These are phyloP conservation scores for Agrochola macilenta DNA, from an alignment of 2,888 invertebrate genomes.

Conservation along the genomic window DNA sequence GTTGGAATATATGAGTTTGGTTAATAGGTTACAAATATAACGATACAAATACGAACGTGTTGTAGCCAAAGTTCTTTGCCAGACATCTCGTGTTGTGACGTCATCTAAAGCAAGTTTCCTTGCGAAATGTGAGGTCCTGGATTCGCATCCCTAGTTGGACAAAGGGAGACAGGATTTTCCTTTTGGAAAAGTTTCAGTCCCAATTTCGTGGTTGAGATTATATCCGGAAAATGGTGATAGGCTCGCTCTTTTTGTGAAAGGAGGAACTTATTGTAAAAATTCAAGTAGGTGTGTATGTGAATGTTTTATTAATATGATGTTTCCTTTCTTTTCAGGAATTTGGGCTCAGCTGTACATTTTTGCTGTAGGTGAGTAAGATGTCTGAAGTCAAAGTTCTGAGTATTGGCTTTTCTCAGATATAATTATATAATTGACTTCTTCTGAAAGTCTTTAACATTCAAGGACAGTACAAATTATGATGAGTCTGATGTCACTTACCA, in stretches of 20 bases:
- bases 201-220: slow-evolving; percentile 30
- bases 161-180: background rate
- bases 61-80: slow-evolving; percentile 12
- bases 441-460: background rate
- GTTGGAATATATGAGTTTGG: slow-evolving; percentile 27
- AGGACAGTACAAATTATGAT: background rate
- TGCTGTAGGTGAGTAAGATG: slow-evolving; percentile 81
- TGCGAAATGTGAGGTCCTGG: background rate
- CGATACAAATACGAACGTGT: background rate
- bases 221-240: slow-evolving; percentile 29
- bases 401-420: background rate
- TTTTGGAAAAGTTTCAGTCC: background rate
- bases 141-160: background rate
- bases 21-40: slow-evolving; percentile 24
- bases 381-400: slow-evolving; percentile 13
- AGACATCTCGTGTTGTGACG: slow-evolving; percentile 13
- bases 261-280: background rate
- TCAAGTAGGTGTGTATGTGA: background rate
- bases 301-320: slow-evolving; percentile 41
- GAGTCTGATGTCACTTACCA: background rate
- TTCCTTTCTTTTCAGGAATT: slow-evolving; percentile 80
- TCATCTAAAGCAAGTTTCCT: background rate
- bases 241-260: background rate
- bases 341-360: slow-evolving; percentile 80
- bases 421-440: background rate